phyloP scores from a whole-genome alignment of 2,888 invertebrate genomes.

The Heliconius ethilla region DNA sequence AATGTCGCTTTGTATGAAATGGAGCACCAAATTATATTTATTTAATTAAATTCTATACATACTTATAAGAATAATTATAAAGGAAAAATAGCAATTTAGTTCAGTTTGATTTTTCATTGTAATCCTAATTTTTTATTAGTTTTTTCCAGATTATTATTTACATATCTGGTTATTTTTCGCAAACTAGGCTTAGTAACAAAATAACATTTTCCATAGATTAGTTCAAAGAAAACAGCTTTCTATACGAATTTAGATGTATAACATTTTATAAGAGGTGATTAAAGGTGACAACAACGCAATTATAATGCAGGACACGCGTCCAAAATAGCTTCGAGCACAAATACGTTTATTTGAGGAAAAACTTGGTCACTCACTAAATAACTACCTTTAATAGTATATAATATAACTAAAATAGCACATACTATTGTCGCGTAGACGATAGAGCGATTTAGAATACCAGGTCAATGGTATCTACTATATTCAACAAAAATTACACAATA shows the following conservation, averaged over 20 bases:
- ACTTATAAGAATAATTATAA: constrained; percentile 11
- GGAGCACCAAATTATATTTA: constrained; percentile 20
- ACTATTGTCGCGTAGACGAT: background rate
- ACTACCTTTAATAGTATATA: background rate
- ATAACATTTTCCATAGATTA: no score
- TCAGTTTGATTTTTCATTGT: background rate
- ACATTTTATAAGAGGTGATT: constrained; percentile 42
- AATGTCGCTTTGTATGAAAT: constrained; percentile 38
- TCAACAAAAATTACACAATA: background rate
- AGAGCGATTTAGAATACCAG: constrained; percentile 4
- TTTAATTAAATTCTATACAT: constrained; percentile 22
- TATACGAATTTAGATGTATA: background rate
- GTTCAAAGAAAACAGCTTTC: background rate
- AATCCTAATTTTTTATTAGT: no score
- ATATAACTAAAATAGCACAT: constrained; percentile 13
- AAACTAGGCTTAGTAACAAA: no score
- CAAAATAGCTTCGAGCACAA: constrained; percentile 15
- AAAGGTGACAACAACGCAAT: constrained; percentile 47
- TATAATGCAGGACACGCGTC: constrained; percentile 31
- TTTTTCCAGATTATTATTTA: no score
- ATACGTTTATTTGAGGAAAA: constrained; percentile 17
- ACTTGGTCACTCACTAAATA: constrained; percentile 22
- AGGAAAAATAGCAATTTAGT: background rate
- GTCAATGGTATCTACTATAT: background rate
- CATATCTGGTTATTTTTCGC: no score